Percentiles rank a stretch among this genome's conserved stretches.
Conservation (phyloP, 2,797 vertebrate genomes). For the Lagocephalus sceleratus region DNA sequence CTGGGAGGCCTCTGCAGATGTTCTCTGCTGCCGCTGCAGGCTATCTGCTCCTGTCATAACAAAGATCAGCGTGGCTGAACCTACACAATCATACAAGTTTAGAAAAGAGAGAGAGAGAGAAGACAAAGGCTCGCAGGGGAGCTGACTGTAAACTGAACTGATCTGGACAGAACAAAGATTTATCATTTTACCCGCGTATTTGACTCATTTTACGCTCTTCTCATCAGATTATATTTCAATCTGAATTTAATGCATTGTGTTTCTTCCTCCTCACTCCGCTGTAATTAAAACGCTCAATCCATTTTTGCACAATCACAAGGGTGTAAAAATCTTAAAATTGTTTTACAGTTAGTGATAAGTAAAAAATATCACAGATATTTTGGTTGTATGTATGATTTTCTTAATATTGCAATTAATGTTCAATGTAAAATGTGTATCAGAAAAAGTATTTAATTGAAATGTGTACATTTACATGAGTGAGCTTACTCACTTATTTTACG, state of each 20-base stretch:
- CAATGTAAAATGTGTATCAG: too few species aligned
- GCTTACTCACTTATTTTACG: too few species aligned
- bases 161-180: conserved; percentile 4
- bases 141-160: background rate
- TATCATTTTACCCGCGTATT: background rate
- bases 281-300: background rate
- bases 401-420: too few species aligned
- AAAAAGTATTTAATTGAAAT: too few species aligned
- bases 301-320: background rate
- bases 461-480: too few species aligned
- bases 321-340: too few species aligned
- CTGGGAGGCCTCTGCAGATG: conserved; percentile 64
- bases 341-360: background rate
- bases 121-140: background rate
- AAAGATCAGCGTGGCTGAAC: conserved; percentile 32
- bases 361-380: too few species aligned
- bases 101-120: background rate
- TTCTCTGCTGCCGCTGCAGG: conserved; percentile 46
- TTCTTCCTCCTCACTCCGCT: too few species aligned
- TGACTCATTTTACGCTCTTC: background rate
- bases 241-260: background rate
- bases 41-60: conserved; percentile 58
- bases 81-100: background rate
- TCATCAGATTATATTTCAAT: background rate
- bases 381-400: too few species aligned